Evolutionary conservation across 1,140 invertebrate genomes (phyloP).

Genomic region (Bombus waltoni): DNA sequence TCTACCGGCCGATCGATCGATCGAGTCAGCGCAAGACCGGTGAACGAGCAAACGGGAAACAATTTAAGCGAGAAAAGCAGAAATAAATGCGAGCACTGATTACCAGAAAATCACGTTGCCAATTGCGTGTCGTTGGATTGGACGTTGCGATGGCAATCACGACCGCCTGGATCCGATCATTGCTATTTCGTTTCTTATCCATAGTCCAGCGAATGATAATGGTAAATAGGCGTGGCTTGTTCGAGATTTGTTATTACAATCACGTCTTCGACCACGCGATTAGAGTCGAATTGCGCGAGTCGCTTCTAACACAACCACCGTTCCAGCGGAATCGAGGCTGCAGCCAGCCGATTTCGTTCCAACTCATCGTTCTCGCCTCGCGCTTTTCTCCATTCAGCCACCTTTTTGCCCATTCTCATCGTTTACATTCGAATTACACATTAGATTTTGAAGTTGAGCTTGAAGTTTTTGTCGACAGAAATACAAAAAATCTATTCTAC

Average conservation of each 20-base stretch:
- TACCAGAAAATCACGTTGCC: conserved; percentile 62
- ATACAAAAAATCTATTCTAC: too few species aligned
- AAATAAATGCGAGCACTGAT: conserved; percentile 54
- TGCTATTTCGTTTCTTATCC: conserved; percentile 63
- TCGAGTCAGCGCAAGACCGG: background rate
- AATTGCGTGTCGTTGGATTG: conserved; percentile 58
- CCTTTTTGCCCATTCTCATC: background rate
- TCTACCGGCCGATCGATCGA: background rate
- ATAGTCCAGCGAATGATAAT: conserved; percentile 66
- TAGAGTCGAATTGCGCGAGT: conserved; percentile 48
- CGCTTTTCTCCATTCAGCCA: background rate
- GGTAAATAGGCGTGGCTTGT: conserved; percentile 67
- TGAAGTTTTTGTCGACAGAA: too few species aligned
- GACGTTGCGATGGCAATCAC: conserved; percentile 59
- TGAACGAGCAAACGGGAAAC: conserved; percentile 1
- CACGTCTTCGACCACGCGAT: conserved; percentile 67
- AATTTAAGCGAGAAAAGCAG: conserved; percentile 26
- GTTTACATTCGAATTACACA: background rate
- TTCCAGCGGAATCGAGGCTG: conserved; percentile 40
- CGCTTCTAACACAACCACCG: conserved; percentile 25
- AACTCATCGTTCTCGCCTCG: background rate
- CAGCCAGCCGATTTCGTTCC: conserved; percentile 4
- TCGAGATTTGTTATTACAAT: conserved; percentile 75
- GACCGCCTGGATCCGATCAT: conserved; percentile 28
- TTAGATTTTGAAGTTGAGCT: too few species aligned